Base-by-base conservation (phyloP, 1,140 invertebrate species). In the Lucilia cuprina region DNA sequence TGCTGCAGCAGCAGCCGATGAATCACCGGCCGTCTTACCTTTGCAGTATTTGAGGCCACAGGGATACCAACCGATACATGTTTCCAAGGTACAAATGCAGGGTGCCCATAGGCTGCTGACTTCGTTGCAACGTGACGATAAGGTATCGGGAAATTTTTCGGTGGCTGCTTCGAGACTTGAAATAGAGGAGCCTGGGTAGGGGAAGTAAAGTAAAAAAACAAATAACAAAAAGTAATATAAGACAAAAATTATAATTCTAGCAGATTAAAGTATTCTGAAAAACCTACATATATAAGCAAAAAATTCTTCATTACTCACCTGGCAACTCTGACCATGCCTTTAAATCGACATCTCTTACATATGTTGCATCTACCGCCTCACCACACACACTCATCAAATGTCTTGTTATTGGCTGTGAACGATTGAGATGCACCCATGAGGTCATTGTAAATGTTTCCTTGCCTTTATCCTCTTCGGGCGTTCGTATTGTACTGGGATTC, bases 11-110 rank as follows among this genome's bases (percentile, higher is more conserved):
- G 65, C 65, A 74, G 88, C 88, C 17, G 86, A 87, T 2, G 84
- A 84, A 49, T 86, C 82, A 70, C 85, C 77, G 85, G 91, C 88
- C 13, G 93, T 86, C 84, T 90, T 90, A 13, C 96, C 96, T 88
- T 97, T 96, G 91, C 98, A 99, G 92, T 98, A 98, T 91, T 98
- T 98, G 5, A 98, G 92, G 14, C 96, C 96, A 92, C 97, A 99
- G 0, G 97, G 97, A 92, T 98, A 98, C 96, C 96, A 95, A 82
- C 94, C 94, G n/a, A 94, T 95, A 91, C 97, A 98, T 83, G 97
- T 93, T 92, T 98, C 95, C 84, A 97, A 92, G 17, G 94, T 94
- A 90, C 96, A 98, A 4, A 94, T 92, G 91, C 96, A 98, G 1
- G 95, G 93, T 77, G 93, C 92, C 92, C 94, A 94, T 75, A 94